Base-by-base conservation (phyloP, 2,113 vertebrate species). In the Protobothrops mucrosquamatus region DNA sequence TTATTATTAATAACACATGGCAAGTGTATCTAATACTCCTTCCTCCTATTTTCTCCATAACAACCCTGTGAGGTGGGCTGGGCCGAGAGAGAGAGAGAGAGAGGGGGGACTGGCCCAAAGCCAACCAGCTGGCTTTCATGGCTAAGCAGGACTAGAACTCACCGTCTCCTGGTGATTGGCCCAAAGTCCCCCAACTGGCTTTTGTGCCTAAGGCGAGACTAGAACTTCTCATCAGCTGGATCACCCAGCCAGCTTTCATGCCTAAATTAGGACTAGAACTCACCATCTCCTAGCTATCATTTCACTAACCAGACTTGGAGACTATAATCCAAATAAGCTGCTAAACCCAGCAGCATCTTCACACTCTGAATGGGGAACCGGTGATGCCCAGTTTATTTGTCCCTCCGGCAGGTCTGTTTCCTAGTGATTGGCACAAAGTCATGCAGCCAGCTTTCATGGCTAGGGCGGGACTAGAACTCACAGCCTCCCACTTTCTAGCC, bases 331-430 rank as follows among this genome's bases (percentile, higher is more conserved):
- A 8, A 51, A 0, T 51, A 51, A 51, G 48, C 48, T 0, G 48
- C 48, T 51, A 51, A 1, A 8, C 8, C 48, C 8, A 51, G 48
- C 48, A 51, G 48, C 48, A 51, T 51, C 8, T 51, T 51, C 48
- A 51, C 48, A 51, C 8, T 51, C 48, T 51, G 48, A 9, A 51
- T 51, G 48, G 48, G 48, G 48, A 51, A 51, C 9, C 48, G 48
- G 48, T 9, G 48, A 51, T 9, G 48, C 48, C 48, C 48, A 9
- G 7, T 51, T 51, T 51, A 51, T 51, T 51, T 51, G 48, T 51
- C 48, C 48, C 48, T 51, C 8, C 8, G 26, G 26, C 0, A 1
- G 1, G 10, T 29, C 61, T 4, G 1, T 4, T 10, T 11, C 3
- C 59, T 29, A 3, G 59, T 61, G 59, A 61, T 61, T 61, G 24